Evolutionary conservation across 2,888 invertebrate species (phyloP).

Genomic region (Xanthostigma xanthostigma): DNA sequence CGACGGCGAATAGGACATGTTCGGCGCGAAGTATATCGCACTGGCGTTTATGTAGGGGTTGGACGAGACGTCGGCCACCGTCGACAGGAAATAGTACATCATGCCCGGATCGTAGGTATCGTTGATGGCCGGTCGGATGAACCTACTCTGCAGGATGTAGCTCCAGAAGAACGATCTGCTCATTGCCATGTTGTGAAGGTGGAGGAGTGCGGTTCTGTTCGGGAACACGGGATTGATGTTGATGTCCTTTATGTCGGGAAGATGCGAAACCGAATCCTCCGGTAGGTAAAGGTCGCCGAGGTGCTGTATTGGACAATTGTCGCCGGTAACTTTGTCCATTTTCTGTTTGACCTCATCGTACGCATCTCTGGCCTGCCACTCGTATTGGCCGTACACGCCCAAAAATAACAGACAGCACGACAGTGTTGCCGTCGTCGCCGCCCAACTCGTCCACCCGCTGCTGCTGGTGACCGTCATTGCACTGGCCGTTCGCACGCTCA

Average conservation of each 20-base stretch:
- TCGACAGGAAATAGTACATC: slow-evolving; percentile 93
- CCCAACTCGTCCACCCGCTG: too few species aligned
- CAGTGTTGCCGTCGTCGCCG: neutral
- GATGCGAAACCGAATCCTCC: slow-evolving; percentile 73
- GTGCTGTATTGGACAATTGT: slow-evolving; percentile 84
- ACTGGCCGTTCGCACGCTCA: too few species aligned
- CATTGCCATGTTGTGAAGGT: slow-evolving; percentile 93
- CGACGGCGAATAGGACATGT: slow-evolving; percentile 86
- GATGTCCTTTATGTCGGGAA: slow-evolving; percentile 85
- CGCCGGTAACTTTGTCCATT: slow-evolving; percentile 68
- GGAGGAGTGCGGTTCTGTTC: slow-evolving; percentile 82
- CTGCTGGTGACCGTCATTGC: too few species aligned
- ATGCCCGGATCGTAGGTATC: slow-evolving; percentile 93
- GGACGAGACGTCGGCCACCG: slow-evolving; percentile 87
- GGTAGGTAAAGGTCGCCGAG: slow-evolving; percentile 71
- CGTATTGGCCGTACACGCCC: slow-evolving; percentile 72
- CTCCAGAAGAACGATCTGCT: slow-evolving; percentile 93
- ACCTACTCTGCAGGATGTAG: slow-evolving; percentile 79
- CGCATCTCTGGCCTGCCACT: slow-evolving; percentile 81
- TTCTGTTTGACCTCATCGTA: slow-evolving; percentile 78
- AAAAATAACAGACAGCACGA: slow-evolving; percentile 18
- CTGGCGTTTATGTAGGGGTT: slow-evolving; percentile 87
- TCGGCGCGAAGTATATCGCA: slow-evolving; percentile 85
- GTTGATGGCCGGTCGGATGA: slow-evolving; percentile 78
- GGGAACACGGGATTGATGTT: slow-evolving; percentile 90